These are phyloP conservation scores for Agriopis marginaria DNA, from an alignment of 2,888 invertebrate species.

Conservation along the genomic window DNA sequence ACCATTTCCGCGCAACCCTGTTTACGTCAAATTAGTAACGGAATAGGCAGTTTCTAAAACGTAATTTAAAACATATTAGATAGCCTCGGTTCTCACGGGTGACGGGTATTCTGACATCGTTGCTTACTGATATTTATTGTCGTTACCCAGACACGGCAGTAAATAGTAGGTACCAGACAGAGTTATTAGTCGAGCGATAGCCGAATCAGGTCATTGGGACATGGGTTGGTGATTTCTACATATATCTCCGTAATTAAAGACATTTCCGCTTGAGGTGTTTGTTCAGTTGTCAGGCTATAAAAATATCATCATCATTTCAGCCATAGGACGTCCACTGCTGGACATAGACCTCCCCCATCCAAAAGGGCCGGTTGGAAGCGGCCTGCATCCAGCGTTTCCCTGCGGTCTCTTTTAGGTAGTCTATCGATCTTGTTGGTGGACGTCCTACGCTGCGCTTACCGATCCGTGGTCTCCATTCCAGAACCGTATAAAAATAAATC, in stretches of 20 bases:
- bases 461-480: too few relatives aligned
- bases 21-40: neutral
- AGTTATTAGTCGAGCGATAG: conserved; percentile 27
- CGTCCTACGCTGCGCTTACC: too few relatives aligned
- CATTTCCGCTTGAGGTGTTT: conserved; percentile 2
- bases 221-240: conserved; percentile 1
- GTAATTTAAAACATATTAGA: conserved; percentile 20
- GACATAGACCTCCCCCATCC: too few relatives aligned
- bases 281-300: neutral
- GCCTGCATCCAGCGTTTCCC: too few relatives aligned
- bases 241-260: conserved; percentile 1
- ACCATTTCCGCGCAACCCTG: too few relatives aligned
- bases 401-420: too few relatives aligned
- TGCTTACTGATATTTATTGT: too few relatives aligned
- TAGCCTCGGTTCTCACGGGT: conserved; percentile 11
- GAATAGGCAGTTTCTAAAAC: neutral
- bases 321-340: too few relatives aligned
- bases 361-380: too few relatives aligned
- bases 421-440: too few relatives aligned
- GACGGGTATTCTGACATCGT: conserved; percentile 19
- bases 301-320: neutral
- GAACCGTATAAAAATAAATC: too few relatives aligned
- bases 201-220: conserved; percentile 21
- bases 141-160: conserved; percentile 8
- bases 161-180: conserved; percentile 11